A percentile compares a stretch with the other conserved stretches of the same genome.
These are phyloP conservation scores for Triplophysa dalaica DNA, from an alignment of 2,113 vertebrate genomes.

Conservation along the genomic window DNA sequence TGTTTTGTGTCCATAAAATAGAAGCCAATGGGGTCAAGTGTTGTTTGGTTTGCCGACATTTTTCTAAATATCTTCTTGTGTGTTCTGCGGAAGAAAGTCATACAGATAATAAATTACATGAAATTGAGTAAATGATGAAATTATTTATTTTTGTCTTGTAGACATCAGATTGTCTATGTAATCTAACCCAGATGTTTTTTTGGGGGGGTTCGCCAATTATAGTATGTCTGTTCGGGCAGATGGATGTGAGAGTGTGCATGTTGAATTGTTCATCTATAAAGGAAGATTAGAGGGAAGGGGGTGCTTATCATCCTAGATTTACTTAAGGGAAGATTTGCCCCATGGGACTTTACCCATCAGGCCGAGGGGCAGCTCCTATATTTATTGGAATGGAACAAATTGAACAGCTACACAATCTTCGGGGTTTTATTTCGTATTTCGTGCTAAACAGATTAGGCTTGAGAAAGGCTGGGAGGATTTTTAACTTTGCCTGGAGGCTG, in stretches of 20 bases:
- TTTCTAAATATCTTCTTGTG: no score
- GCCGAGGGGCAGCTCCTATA: conserved; percentile 64
- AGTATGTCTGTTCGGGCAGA: conserved; percentile 65
- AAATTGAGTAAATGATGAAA: no score
- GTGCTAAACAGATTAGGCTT: conserved; percentile 83
- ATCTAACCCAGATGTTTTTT: conserved; percentile 88
- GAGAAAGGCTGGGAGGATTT: conserved; percentile 75
- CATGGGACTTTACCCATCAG: conserved; percentile 73
- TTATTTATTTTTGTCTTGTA: background rate
- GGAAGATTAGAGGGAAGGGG: conserved; percentile 29
- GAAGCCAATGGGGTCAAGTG: no score
- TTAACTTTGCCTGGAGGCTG: conserved; percentile 75
- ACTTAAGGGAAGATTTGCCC: conserved; percentile 71
- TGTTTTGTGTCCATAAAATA: no score
- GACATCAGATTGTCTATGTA: conserved; percentile 60
- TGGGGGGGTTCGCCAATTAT: conserved; percentile 61
- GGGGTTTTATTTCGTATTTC: conserved; percentile 71
- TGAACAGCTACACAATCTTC: conserved; percentile 65
- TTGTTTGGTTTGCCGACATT: no score
- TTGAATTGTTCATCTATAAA: conserved; percentile 34
- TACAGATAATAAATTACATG: no score
- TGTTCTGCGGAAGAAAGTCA: no score
- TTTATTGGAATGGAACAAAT: conserved; percentile 73
- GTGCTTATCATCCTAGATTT: conserved; percentile 79
- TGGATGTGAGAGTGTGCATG: conserved; percentile 39